These are phyloP conservation scores for Cheilosia impressa DNA, from an alignment of 2,888 invertebrate genomes.

Conservation along the genomic window DNA sequence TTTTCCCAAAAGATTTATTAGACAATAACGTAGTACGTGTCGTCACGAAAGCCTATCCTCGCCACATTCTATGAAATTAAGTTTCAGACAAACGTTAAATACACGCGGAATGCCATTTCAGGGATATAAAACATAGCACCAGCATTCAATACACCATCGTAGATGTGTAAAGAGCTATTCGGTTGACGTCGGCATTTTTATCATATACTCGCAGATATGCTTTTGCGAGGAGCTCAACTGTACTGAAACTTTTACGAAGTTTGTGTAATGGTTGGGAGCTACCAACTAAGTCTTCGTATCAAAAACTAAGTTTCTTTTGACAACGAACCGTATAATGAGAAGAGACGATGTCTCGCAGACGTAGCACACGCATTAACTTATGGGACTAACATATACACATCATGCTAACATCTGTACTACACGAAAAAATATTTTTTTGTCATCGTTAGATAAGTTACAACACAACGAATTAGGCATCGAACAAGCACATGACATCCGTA, in stretches of 20 bases:
- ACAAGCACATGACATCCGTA: too few relatives aligned
- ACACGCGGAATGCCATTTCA: too few relatives aligned
- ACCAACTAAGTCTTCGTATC: constrained; percentile 32
- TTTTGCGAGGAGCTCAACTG: neutral
- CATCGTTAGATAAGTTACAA: too few relatives aligned
- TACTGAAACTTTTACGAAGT: neutral
- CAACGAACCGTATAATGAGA: neutral
- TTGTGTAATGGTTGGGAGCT: neutral
- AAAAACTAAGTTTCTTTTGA: constrained; percentile 43
- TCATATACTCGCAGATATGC: neutral
- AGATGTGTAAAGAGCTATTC: neutral
- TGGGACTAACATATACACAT: too few relatives aligned
- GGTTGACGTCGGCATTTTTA: neutral
- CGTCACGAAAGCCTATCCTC: neutral
- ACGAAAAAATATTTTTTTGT: too few relatives aligned
- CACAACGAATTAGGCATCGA: too few relatives aligned
- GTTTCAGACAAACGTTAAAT: neutral
- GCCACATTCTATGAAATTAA: neutral
- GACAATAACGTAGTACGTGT: neutral
- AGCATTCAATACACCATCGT: neutral
- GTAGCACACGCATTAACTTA: too few relatives aligned
- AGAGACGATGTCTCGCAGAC: neutral
- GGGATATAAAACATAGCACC: neutral
- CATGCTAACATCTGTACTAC: too few relatives aligned
- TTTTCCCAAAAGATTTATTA: neutral